phyloP scores from a whole-genome alignment of 1,140 invertebrate genomes.

The Venturia canescens region DNA sequence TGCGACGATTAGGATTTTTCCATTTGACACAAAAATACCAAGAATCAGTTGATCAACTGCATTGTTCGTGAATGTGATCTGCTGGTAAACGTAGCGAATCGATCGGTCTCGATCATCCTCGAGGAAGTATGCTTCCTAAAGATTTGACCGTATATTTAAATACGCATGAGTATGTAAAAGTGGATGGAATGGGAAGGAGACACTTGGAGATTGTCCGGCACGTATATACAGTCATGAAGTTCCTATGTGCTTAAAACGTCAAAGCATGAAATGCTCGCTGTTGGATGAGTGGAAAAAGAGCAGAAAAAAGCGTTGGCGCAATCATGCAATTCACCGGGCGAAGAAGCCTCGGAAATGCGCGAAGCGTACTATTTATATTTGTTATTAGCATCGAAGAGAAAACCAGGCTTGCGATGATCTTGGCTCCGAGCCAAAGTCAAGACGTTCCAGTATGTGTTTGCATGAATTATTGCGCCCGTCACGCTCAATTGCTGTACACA shows the following conservation, averaged over 20 bases:
- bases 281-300: background rate
- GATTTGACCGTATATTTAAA: background rate
- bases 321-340: slow-evolving; percentile 23
- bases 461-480: slow-evolving; percentile 31
- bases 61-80: too few species aligned
- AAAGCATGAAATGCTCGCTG: background rate
- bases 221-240: background rate
- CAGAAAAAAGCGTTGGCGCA: slow-evolving; percentile 18
- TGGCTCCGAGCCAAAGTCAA: slow-evolving; percentile 20
- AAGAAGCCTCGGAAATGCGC: background rate
- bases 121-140: slow-evolving; percentile 57
- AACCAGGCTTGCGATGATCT: slow-evolving; percentile 33
- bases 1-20: too few species aligned
- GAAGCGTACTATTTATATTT: slow-evolving; percentile 17
- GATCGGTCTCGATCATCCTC: slow-evolving; percentile 43
- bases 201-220: background rate
- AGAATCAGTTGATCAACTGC: too few species aligned
- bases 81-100: too few species aligned
- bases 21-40: too few species aligned
- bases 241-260: slow-evolving; percentile 24
- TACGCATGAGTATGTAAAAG: background rate
- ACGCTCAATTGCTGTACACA: slow-evolving; percentile 30
- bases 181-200: background rate
- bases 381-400: slow-evolving; percentile 44
- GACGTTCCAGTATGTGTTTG: slow-evolving; percentile 27